These are phyloP conservation scores for Andrena fulva DNA, from an alignment of 2,888 invertebrate species.

Conservation along the genomic window DNA sequence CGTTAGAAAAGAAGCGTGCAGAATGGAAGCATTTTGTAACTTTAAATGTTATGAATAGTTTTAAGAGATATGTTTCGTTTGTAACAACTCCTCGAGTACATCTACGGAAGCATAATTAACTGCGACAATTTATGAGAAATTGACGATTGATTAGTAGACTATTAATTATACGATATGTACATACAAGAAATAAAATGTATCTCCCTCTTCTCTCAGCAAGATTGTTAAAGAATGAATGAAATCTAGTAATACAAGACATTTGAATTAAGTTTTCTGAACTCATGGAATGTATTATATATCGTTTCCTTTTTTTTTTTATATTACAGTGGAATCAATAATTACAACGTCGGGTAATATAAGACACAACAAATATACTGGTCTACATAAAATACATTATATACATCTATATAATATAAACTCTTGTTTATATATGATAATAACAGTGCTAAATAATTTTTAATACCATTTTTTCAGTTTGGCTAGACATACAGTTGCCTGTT, in stretches of 20 bases:
- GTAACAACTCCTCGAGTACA: background rate
- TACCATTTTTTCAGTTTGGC: conserved; percentile 43
- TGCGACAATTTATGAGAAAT: background rate
- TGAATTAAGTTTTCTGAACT: conserved; percentile 37
- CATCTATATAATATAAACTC: conserved; percentile 66
- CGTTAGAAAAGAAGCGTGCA: background rate
- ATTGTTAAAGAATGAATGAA: conserved; percentile 28
- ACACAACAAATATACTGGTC: conserved; percentile 69
- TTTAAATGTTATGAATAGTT: background rate
- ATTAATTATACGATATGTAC: background rate
- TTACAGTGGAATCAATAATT: conserved; percentile 76
- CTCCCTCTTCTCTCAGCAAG: background rate
- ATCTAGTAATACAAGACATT: conserved; percentile 31
- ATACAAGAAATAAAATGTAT: background rate
- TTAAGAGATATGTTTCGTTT: background rate
- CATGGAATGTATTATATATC: conserved; percentile 68
- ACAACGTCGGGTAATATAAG: conserved; percentile 75
- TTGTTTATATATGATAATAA: conserved; percentile 55
- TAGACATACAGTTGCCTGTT: conserved; percentile 42
- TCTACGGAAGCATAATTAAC: conserved; percentile 4
- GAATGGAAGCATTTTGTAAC: conserved; percentile 26
- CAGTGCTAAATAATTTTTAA: conserved; percentile 55
- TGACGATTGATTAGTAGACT: background rate
- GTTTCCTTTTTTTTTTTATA: conserved; percentile 56
- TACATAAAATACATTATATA: conserved; percentile 77